phyloP scores from a whole-genome alignment of 2,797 vertebrate genomes.

The Mormyrus proboscirostris region DNA sequence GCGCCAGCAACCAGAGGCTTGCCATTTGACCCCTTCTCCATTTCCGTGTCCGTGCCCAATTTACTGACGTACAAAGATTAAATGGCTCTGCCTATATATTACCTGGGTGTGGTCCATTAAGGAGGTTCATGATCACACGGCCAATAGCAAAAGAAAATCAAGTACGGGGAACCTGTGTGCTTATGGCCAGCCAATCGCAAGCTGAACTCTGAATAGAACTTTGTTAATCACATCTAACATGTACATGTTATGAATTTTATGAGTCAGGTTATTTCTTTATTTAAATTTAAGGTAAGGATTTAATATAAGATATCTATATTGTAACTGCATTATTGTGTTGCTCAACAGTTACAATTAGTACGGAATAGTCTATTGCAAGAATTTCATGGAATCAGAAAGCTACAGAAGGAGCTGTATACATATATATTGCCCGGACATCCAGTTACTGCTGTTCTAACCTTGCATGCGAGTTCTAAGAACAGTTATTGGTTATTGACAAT shows the following conservation, averaged over 20 bases:
- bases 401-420: neutral
- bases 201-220: neutral
- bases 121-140: neutral
- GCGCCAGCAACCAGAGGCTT: neutral
- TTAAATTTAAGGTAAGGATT: neutral
- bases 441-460: neutral
- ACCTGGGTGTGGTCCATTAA: neutral
- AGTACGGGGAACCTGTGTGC: neutral
- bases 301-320: neutral
- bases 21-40: constrained; percentile 30
- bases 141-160: neutral
- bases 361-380: neutral
- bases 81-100: constrained; percentile 13
- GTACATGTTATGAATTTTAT: neutral
- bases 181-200: neutral
- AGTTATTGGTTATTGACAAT: neutral
- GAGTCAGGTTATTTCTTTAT: neutral
- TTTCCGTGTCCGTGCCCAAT: constrained; percentile 3
- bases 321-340: neutral
- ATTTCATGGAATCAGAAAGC: neutral
- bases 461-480: neutral
- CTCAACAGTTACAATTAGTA: neutral
- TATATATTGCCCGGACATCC: neutral
- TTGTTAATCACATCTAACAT: neutral
- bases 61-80: neutral